Conservation (phyloP, 2,113 vertebrate genomes). For the Coryphaenoides rupestris region DNA sequence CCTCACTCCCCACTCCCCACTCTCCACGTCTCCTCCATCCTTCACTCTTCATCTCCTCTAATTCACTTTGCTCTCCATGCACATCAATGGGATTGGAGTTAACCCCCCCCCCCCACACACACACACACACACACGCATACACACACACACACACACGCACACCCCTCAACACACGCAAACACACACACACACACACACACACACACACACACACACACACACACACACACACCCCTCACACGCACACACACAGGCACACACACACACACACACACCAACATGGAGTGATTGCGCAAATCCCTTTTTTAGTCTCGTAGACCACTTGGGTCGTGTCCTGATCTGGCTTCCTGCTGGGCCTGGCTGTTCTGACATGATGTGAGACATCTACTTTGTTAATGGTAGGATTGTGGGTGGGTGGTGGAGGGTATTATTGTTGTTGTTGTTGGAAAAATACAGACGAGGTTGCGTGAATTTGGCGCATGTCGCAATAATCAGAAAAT, state of each 20-base stretch:
- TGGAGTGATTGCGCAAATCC: conserved; percentile 32
- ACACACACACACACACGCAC: not conserved
- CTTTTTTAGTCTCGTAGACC: conserved; percentile 11
- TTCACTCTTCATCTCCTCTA: conserved; percentile 53
- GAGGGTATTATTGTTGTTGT: not conserved
- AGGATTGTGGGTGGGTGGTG: not conserved
- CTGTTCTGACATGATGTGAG: not conserved
- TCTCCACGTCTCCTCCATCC: conserved; percentile 54
- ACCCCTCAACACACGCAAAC: conserved; percentile 37
- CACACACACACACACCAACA: conserved; percentile 43
- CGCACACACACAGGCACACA: too few relatives aligned
- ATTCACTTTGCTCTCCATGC: conserved; percentile 63
- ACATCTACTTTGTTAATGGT: not conserved
- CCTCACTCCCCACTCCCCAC: too few relatives aligned
- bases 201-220: conserved; percentile 6
- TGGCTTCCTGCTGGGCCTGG: not conserved
- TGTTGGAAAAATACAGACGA: not conserved
- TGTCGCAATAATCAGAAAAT: not conserved
- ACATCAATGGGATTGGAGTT: conserved; percentile 67
- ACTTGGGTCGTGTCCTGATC: not conserved
- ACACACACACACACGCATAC: conserved; percentile 31
- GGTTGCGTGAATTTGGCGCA: not conserved
- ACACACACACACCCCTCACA: conserved; percentile 9
- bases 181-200: conserved; percentile 38
- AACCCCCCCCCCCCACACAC: conserved; percentile 27